Conservation (phyloP, 1,140 invertebrate genomes). For the Drosophila kepulauana region DNA sequence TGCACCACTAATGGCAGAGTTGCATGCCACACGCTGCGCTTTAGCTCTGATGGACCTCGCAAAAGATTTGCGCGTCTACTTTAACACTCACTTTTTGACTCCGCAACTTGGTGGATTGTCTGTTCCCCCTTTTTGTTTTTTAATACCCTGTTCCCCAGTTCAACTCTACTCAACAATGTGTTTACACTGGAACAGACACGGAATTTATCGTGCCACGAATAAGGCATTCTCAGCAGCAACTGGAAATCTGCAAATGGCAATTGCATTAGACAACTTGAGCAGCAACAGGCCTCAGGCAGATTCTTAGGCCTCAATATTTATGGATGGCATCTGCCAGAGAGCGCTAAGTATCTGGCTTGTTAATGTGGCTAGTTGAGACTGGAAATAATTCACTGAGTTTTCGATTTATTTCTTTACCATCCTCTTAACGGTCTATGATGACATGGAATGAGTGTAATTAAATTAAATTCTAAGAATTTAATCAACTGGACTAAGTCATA, state of each 20-base stretch:
- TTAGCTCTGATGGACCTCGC: conserved; percentile 6
- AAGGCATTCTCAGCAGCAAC: conserved; percentile 9
- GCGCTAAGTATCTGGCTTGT: conserved; percentile 41
- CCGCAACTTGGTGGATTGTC: neutral
- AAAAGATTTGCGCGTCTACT: conserved; percentile 16
- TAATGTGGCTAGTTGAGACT: neutral
- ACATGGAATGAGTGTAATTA: too few relatives aligned
- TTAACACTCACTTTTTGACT: conserved; percentile 29
- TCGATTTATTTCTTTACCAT: conserved; percentile 5
- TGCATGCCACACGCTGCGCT: conserved; percentile 40
- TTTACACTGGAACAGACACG: conserved; percentile 43
- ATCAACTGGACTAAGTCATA: too few relatives aligned
- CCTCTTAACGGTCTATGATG: too few relatives aligned
- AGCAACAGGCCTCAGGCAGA: conserved; percentile 9
- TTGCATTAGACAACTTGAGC: conserved; percentile 4
- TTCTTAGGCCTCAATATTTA: conserved; percentile 31
- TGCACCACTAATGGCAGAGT: conserved; percentile 31
- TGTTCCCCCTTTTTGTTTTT: too few relatives aligned
- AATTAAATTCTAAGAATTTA: too few relatives aligned
- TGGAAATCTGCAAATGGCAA: conserved; percentile 11
- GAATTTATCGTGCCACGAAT: conserved; percentile 34
- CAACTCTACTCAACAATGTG: conserved; percentile 5
- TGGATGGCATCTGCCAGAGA: conserved; percentile 28
- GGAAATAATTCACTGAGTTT: neutral
- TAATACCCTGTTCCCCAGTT: too few relatives aligned